phyloP scores from a whole-genome alignment of 2,888 invertebrate genomes.

The Drosophila formosana region DNA sequence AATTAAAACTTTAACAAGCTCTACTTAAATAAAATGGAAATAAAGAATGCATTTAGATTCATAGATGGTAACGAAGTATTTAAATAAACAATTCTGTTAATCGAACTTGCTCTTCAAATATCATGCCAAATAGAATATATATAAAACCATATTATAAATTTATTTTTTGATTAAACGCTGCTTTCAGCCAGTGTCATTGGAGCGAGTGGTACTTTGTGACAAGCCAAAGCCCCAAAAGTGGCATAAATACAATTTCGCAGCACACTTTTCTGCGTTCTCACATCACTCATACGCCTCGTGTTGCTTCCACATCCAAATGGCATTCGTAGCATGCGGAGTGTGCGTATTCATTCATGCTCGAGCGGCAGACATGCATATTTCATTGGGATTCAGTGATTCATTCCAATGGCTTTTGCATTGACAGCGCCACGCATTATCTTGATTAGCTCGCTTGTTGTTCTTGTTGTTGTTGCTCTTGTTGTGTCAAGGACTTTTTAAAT shows the following conservation, averaged over 20 bases:
- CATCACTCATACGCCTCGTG: constrained; percentile 3
- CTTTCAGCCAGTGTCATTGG: constrained; percentile 37
- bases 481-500: constrained; percentile 33
- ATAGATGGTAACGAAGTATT: no score
- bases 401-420: constrained; percentile 42
- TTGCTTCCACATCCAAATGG: no score
- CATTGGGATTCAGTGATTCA: constrained; percentile 34
- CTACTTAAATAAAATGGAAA: no score
- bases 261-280: constrained; percentile 43
- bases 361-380: constrained; percentile 48
- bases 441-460: constrained; percentile 33
- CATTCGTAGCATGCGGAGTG: no score
- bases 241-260: constrained; percentile 70
- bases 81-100: no score
- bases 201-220: constrained; percentile 43
- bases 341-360: background rate
- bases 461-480: background rate
- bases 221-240: constrained; percentile 70
- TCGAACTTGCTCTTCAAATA: no score
- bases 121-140: no score
- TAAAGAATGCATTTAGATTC: no score
- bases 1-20: no score
- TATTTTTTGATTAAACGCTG: background rate
- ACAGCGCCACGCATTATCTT: constrained; percentile 49
- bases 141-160: background rate